phyloP scores from a whole-genome alignment of 2,797 vertebrate species.

The Rhodeus uyekii region DNA sequence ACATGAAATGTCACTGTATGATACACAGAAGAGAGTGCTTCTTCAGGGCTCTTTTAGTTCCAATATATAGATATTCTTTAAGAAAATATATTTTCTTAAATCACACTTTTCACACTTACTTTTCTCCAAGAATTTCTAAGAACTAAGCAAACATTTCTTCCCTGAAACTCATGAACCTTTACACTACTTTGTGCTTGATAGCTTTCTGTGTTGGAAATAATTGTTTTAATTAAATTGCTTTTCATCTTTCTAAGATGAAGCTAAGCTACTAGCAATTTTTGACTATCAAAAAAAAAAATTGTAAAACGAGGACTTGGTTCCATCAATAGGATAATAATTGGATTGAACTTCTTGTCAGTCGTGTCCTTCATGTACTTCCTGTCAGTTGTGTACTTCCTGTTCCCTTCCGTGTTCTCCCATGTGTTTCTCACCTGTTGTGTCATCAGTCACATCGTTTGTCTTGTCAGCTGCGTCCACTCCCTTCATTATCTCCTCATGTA shows the following conservation, averaged over 20 bases:
- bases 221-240: background rate
- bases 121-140: background rate
- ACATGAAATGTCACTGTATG: background rate
- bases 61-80: background rate
- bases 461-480: no score
- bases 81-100: background rate
- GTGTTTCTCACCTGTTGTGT: no score
- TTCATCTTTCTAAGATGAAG: background rate
- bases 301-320: background rate
- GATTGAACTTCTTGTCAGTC: no score
- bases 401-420: no score
- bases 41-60: background rate
- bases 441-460: no score
- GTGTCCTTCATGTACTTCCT: no score
- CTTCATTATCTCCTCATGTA: no score
- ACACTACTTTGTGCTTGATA: background rate
- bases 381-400: no score
- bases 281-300: background rate
- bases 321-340: background rate
- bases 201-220: background rate
- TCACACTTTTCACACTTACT: background rate
- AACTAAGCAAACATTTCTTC: background rate
- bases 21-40: background rate
- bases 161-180: background rate
- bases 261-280: no score